These are phyloP conservation scores for Atta cephalotes DNA, from an alignment of 1,140 invertebrate genomes.

Conservation along the genomic window DNA sequence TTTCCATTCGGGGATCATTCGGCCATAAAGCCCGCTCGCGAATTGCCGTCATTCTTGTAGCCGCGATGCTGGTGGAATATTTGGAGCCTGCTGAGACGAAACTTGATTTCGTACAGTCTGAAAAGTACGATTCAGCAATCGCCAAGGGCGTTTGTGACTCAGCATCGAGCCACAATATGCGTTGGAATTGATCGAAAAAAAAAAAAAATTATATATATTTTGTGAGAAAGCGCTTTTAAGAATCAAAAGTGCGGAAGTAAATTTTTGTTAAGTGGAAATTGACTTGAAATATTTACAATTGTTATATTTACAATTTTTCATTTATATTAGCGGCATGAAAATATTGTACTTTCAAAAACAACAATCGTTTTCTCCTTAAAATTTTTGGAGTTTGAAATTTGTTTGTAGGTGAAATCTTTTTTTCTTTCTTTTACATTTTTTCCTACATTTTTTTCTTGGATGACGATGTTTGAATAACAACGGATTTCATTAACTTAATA, in stretches of 20 bases:
- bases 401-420: neutral
- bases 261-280: neutral
- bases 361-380: neutral
- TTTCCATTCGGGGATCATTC: slow-evolving; percentile 52
- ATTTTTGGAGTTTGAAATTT: neutral
- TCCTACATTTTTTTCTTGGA: neutral
- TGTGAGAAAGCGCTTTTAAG: neutral
- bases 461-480: neutral
- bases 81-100: slow-evolving; percentile 31
- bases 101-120: slow-evolving; percentile 49
- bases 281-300: neutral
- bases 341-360: neutral
- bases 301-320: neutral
- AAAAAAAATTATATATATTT: neutral
- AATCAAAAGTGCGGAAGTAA: neutral
- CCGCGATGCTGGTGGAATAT: slow-evolving; percentile 55
- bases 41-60: slow-evolving; percentile 61
- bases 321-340: neutral
- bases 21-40: slow-evolving; percentile 51
- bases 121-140: slow-evolving; percentile 36
- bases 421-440: neutral
- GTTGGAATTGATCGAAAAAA: slow-evolving; percentile 17
- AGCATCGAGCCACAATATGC: neutral
- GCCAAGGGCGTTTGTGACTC: neutral
- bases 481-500: slow-evolving; percentile 65